phyloP scores from a whole-genome alignment of 2,797 vertebrate genomes.

The Crocidura indochinensis region DNA sequence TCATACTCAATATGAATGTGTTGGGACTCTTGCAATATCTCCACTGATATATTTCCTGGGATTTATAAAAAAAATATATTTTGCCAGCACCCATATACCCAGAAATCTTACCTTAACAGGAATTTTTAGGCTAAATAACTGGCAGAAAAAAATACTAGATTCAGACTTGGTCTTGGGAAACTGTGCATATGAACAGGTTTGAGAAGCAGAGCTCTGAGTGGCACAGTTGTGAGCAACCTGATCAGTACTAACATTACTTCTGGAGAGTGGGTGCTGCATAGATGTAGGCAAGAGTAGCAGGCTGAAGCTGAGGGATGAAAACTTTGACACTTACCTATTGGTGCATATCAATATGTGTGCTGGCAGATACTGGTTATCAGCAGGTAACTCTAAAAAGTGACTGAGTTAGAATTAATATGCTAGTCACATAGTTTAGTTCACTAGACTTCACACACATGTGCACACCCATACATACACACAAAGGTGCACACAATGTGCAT shows the following conservation, averaged over 20 bases:
- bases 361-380: neutral
- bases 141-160: neutral
- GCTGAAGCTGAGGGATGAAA: neutral
- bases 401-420: neutral
- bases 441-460: neutral
- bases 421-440: neutral
- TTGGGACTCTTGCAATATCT: slow-evolving; percentile 15
- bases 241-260: neutral
- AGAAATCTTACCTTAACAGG: neutral
- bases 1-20: neutral
- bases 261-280: neutral
- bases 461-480: neutral
- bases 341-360: neutral
- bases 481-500: no score
- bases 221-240: neutral
- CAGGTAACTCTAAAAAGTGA: neutral
- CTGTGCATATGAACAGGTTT: neutral
- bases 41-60: neutral
- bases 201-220: neutral
- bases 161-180: neutral
- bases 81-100: neutral
- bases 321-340: neutral
- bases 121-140: neutral
- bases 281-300: no score
- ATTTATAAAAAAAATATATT: neutral